A percentile compares a stretch with the other conserved stretches of the same genome.
Conservation (phyloP, 2,888 invertebrate species). For the Cremastinae sp. region DNA sequence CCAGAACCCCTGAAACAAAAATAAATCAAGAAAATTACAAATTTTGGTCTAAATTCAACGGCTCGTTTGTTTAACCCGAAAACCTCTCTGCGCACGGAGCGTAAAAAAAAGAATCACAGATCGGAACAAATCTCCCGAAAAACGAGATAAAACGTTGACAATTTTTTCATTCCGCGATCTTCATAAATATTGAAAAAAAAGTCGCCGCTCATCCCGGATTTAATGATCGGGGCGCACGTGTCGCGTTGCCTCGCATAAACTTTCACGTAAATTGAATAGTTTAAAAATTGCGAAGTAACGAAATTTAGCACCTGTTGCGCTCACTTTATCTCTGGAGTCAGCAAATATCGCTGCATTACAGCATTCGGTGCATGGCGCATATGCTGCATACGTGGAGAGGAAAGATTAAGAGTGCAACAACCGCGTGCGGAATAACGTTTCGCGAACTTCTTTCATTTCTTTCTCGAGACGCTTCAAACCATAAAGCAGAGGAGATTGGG, state of each 20-base stretch:
- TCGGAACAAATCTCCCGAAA: too few relatives aligned
- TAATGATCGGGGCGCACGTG: too few relatives aligned
- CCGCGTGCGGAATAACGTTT: slow-evolving; percentile 39
- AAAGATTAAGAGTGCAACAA: slow-evolving; percentile 21
- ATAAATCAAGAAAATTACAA: slow-evolving; percentile 5
- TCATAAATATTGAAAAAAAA: too few relatives aligned
- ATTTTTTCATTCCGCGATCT: too few relatives aligned
- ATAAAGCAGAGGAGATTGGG: slow-evolving; percentile 34
- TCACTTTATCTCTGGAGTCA: slow-evolving; percentile 37
- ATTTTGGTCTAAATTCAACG: slow-evolving; percentile 26
- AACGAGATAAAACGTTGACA: too few relatives aligned
- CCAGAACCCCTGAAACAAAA: slow-evolving; percentile 87
- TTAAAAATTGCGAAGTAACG: neutral
- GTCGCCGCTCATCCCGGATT: too few relatives aligned
- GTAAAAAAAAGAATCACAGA: slow-evolving; percentile 8
- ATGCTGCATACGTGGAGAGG: slow-evolving; percentile 1
- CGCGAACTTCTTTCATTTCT: slow-evolving; percentile 35
- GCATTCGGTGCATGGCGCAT: slow-evolving; percentile 9
- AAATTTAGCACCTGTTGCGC: slow-evolving; percentile 57
- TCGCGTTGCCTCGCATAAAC: neutral
- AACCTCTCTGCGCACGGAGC: slow-evolving; percentile 29
- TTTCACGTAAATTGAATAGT: neutral
- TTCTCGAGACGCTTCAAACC: slow-evolving; percentile 34
- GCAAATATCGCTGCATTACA: slow-evolving; percentile 13
- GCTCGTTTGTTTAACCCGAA: slow-evolving; percentile 40